These are phyloP conservation scores for Drosophila dives DNA, from an alignment of 2,888 invertebrate genomes.

Conservation along the genomic window DNA sequence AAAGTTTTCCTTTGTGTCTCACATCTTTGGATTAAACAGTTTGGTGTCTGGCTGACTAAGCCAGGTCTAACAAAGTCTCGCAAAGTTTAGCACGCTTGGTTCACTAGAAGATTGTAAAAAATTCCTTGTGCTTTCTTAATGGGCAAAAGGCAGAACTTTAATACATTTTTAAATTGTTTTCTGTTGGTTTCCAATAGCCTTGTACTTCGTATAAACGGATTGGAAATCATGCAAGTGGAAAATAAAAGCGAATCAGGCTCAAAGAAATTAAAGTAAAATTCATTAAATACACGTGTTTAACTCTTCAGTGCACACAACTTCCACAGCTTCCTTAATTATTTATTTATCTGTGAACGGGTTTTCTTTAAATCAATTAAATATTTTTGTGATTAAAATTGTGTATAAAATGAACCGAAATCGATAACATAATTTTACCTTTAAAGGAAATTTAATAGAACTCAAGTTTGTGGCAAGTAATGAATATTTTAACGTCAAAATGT, in stretches of 20 bases:
- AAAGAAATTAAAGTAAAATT: conserved; percentile 29
- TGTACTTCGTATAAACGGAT: conserved; percentile 12
- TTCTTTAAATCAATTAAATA: not conserved
- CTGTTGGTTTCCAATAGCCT: not conserved
- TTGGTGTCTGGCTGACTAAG: not conserved
- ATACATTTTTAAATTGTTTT: conserved; percentile 17
- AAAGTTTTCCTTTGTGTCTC: conserved; percentile 57
- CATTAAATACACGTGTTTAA: not conserved
- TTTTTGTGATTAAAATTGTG: not conserved
- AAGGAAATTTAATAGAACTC: not conserved
- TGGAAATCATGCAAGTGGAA: conserved; percentile 34
- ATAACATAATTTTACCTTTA: not conserved
- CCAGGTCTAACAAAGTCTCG: not conserved
- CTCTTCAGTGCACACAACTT: not conserved
- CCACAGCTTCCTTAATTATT: not conserved
- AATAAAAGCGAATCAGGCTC: conserved; percentile 36
- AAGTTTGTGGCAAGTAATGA: not conserved
- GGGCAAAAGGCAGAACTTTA: not conserved
- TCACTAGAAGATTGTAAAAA: conserved; percentile 3
- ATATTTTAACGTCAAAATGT: not conserved
- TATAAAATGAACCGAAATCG: not conserved
- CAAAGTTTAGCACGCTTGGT: not conserved
- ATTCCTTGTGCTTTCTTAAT: not conserved
- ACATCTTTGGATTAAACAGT: not conserved
- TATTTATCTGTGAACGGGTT: not conserved